A percentile compares a stretch with the other conserved stretches of the same genome.
Conservation (phyloP, 1,140 invertebrate genomes). For the Pseudomyrmex sp. region DNA sequence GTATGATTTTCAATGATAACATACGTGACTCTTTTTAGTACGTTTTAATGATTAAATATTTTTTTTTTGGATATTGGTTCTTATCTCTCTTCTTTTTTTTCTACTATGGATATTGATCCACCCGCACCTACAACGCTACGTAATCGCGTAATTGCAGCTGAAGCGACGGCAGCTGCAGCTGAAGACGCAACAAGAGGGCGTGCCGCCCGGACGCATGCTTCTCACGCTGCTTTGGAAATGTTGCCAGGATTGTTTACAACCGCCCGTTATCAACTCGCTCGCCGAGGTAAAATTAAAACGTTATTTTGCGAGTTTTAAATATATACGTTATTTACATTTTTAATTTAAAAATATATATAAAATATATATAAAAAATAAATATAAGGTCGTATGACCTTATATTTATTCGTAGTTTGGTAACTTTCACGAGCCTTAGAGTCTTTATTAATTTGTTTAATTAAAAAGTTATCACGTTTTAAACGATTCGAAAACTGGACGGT, state of each 20-base stretch:
- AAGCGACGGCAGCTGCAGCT: conserved; percentile 91
- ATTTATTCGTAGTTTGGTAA: too few species aligned
- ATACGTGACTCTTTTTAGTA: too few species aligned
- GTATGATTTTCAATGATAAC: too few species aligned
- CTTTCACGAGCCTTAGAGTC: too few species aligned
- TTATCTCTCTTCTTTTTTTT: conserved; percentile 10
- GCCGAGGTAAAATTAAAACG: conserved; percentile 87
- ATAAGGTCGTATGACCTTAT: too few species aligned
- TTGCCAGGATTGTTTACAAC: conserved; percentile 92
- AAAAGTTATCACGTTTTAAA: neutral
- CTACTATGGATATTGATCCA: too few species aligned
- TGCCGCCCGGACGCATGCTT: conserved; percentile 90
- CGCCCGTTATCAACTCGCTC: conserved; percentile 90
- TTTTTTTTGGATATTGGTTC: neutral
- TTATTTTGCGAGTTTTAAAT: neutral
- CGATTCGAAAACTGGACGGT: neutral
- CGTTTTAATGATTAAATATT: too few species aligned
- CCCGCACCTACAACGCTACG: conserved; percentile 28
- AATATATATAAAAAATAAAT: too few species aligned
- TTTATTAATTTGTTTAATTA: too few species aligned
- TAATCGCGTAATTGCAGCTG: conserved; percentile 81
- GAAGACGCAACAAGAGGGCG: conserved; percentile 88
- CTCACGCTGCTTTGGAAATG: conserved; percentile 93
- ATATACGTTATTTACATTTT: too few species aligned
- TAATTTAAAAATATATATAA: too few species aligned